Conservation (phyloP, 2,113 vertebrate genomes). For the Sterrhoptilus dennistouni region DNA sequence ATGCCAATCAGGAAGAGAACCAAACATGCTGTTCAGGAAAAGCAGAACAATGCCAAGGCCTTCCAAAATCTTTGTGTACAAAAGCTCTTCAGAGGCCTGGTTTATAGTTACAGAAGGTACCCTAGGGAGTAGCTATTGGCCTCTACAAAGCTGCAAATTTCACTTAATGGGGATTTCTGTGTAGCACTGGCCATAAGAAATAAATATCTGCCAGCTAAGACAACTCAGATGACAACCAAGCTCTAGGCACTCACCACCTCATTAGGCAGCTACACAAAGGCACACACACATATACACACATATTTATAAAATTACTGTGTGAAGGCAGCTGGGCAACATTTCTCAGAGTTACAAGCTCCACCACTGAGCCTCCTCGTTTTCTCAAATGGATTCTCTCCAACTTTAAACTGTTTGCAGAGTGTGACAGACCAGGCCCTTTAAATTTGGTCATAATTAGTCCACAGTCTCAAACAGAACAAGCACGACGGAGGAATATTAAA, state of each 20-base stretch:
- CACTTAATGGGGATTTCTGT: neutral
- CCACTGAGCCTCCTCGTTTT: conserved; percentile 22
- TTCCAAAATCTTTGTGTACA: neutral
- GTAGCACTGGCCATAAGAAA: neutral
- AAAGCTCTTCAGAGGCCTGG: neutral
- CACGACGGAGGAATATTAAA: conserved; percentile 65
- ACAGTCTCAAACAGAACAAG: conserved; percentile 60
- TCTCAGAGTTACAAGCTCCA: conserved; percentile 20
- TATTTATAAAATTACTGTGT: neutral
- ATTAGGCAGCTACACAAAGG: neutral
- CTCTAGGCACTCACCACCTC: neutral
- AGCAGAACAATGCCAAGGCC: neutral
- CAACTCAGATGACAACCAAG: neutral
- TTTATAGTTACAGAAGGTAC: neutral
- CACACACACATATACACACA: neutral
- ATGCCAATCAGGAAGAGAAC: neutral
- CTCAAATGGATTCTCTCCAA: conserved; percentile 72
- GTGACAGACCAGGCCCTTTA: conserved; percentile 65
- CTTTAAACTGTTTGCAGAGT: conserved; percentile 54
- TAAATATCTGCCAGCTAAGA: neutral
- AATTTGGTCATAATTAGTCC: conserved; percentile 65
- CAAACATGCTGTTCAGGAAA: neutral
- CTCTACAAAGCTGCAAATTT: neutral
- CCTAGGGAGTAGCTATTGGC: neutral
- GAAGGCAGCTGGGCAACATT: conserved; percentile 45